Conservation (phyloP, 2,797 vertebrate genomes). For the Balearica regulorum region DNA sequence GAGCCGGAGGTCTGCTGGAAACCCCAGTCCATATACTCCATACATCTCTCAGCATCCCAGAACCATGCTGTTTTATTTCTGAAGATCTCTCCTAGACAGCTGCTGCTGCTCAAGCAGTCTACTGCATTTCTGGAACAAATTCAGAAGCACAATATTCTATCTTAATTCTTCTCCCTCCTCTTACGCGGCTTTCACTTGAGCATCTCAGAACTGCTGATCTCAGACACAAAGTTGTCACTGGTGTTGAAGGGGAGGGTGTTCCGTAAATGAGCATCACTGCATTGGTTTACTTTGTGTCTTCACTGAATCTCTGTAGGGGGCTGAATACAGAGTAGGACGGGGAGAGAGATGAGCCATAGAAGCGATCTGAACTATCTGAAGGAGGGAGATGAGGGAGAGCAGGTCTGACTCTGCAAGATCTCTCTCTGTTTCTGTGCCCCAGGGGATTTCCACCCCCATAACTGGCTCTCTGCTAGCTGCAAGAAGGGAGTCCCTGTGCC, state of each 20-base stretch:
- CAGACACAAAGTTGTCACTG: not conserved
- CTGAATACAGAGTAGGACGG: not conserved
- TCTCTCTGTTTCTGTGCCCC: not conserved
- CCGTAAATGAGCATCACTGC: constrained; percentile 16
- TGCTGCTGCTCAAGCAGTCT: not conserved
- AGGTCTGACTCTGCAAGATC: constrained; percentile 3
- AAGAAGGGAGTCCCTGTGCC: constrained; percentile 16
- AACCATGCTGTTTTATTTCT: not conserved
- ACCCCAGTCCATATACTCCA: not conserved
- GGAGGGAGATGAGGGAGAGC: not conserved
- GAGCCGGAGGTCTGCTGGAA: not conserved
- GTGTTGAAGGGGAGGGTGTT: not conserved
- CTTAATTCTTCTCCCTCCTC: not conserved
- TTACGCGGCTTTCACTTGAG: not conserved
- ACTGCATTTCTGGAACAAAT: constrained; percentile 1
- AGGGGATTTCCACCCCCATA: not conserved
- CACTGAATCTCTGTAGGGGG: not conserved
- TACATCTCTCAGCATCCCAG: not conserved
- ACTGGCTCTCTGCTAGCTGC: not conserved
- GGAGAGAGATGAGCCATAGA: not conserved
- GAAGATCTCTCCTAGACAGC: not conserved
- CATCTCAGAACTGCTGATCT: constrained; percentile 5
- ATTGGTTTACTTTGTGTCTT: constrained; percentile 7
- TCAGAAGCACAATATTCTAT: not conserved
- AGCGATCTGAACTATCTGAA: not conserved